Base-by-base conservation (phyloP, 1,140 invertebrate genomes). In the Cotesia glomerata region DNA sequence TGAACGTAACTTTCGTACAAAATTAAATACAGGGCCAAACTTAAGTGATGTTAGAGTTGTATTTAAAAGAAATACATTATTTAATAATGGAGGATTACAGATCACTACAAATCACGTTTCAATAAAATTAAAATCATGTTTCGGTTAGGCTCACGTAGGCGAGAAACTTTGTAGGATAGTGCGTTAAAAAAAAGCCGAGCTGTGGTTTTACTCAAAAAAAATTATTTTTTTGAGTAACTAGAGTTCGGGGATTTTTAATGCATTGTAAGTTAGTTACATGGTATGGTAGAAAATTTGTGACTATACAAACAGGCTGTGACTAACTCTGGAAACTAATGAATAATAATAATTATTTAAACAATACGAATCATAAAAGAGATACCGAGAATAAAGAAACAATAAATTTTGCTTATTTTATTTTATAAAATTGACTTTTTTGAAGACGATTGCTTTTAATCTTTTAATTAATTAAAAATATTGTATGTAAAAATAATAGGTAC, bases 21-120 rank as follows among this genome's bases (percentile, higher is more conserved):
- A 86, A 82, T 86, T 82, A 74, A 82, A 82, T 84, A 83, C 84
- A 86, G 84, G 83, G 83, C 83, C 79, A 79, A 74, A 64, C 76
- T 73, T 79, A 77, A 79, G 67, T 73, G 68, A 78, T 76, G 75
- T 80, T 80, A 81, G 76, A 79, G 74, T 77, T 77, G 62, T 80
- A 80, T 81, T 79, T 80, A 80, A 74, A 77, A 71, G 62, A 61
- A 68, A 62, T 64, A 58, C 51, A 61, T 34, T 71, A 69, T 64
- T 34, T 68, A 71, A 35, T 54, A 14, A 68, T 65, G 11, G 58
- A 71, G 71, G 58, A 69, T 56, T n/a, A 75, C 4, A 72, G 54
- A 51, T 65, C n/a, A 71, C 4, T 36, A 71, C 63, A 36, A 71
- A 71, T 71, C 69, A 63, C 52, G 69, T 71, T 71, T 61, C 14